phyloP scores from a whole-genome alignment of 2,888 invertebrate species.

The Dasysyrphus tricinctus region DNA sequence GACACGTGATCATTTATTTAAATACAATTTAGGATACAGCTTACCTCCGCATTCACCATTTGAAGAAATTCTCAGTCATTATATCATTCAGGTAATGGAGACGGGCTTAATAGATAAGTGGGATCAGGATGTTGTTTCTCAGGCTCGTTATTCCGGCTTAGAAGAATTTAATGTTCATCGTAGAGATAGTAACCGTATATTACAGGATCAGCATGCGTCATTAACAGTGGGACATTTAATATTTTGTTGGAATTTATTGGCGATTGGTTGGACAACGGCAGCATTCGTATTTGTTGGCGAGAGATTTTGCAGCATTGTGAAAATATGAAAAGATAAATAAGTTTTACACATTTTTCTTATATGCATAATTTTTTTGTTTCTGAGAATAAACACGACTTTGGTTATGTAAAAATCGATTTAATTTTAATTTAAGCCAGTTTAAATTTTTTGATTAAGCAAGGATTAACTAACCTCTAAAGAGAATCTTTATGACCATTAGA shows the following conservation, averaged over 20 bases:
- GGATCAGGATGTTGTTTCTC: constrained; percentile 2
- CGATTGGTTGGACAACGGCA: constrained; percentile 22
- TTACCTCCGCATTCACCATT: constrained; percentile 40
- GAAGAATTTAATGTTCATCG: background rate
- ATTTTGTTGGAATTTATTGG: constrained; percentile 46
- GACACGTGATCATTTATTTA: constrained; percentile 12
- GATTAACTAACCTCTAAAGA: no score
- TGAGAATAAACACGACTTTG: background rate
- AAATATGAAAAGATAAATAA: background rate
- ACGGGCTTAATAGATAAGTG: constrained; percentile 46
- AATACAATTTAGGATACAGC: background rate
- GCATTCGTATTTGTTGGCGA: constrained; percentile 3
- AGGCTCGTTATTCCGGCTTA: background rate
- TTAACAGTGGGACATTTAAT: constrained; percentile 29
- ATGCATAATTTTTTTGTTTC: background rate
- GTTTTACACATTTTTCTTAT: no score
- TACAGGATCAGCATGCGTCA: background rate
- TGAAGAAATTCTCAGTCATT: constrained; percentile 20
- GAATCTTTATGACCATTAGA: no score
- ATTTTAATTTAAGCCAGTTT: no score
- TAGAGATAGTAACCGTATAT: background rate
- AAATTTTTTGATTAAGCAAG: no score
- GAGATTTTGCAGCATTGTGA: background rate
- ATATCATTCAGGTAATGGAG: constrained; percentile 20
- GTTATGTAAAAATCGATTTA: no score